phyloP scores from a whole-genome alignment of 2,888 invertebrate genomes.

The Unio pictorum region DNA sequence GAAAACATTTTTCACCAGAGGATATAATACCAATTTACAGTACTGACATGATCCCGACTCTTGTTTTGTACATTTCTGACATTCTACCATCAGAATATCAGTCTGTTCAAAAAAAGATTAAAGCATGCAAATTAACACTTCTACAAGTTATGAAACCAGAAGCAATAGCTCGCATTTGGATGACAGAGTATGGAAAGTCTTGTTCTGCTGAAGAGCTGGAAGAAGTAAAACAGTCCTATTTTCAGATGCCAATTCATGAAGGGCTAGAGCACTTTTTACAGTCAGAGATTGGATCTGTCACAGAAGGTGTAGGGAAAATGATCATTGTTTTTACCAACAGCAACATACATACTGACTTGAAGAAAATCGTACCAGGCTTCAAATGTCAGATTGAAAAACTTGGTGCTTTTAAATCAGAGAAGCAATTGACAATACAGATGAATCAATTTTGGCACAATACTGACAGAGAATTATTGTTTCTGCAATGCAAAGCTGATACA shows the following conservation, averaged over 20 bases:
- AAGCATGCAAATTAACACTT: no score
- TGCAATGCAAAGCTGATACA: conserved; percentile 35
- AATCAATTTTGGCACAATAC: conserved; percentile 31
- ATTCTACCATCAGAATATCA: background rate
- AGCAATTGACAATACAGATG: conserved; percentile 27
- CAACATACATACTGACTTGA: conserved; percentile 28
- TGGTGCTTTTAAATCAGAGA: conserved; percentile 47
- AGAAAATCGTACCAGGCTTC: background rate
- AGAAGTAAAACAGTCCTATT: conserved; percentile 13
- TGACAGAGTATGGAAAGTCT: conserved; percentile 1
- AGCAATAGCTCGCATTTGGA: conserved; percentile 19
- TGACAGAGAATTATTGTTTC: conserved; percentile 16
- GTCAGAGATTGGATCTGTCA: no score
- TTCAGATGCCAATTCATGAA: conserved; percentile 33
- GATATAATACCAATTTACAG: conserved; percentile 36
- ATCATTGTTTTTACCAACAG: conserved; percentile 39
- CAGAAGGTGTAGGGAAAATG: conserved; percentile 5
- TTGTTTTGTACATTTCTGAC: conserved; percentile 10
- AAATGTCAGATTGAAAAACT: conserved; percentile 32
- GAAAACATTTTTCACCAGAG: conserved; percentile 10
- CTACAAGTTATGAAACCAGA: conserved; percentile 38
- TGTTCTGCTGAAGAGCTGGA: background rate
- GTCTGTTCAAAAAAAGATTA: conserved; percentile 16
- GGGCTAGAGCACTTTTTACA: conserved; percentile 25
- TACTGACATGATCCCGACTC: conserved; percentile 31